Evolutionary conservation across 2,888 invertebrate species (phyloP).

Genomic region (Andrena marginata): DNA sequence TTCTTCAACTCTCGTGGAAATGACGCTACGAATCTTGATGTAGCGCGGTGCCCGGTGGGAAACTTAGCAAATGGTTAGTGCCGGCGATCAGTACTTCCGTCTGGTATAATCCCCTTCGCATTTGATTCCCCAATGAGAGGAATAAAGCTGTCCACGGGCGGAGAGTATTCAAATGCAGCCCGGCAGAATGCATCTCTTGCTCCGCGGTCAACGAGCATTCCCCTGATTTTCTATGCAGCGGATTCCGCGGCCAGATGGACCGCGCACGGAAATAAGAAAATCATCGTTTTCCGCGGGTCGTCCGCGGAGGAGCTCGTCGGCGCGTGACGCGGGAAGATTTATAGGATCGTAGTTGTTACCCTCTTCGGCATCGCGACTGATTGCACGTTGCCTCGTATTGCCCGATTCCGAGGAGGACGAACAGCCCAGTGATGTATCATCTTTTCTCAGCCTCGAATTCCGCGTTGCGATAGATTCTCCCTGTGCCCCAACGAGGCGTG

Average conservation of each 20-base stretch:
- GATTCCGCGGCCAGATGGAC: neutral
- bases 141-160: slow-evolving; percentile 7
- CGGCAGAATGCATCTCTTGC: neutral
- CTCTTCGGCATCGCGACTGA: slow-evolving; percentile 41
- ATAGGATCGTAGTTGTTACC: slow-evolving; percentile 55
- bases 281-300: slow-evolving; percentile 40
- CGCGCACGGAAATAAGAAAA: slow-evolving; percentile 45
- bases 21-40: too few relatives aligned
- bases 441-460: neutral
- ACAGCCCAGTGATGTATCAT: neutral
- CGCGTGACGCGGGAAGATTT: slow-evolving; percentile 54
- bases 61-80: slow-evolving; percentile 18
- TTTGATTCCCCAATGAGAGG: slow-evolving; percentile 14
- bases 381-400: slow-evolving; percentile 24
- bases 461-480: neutral
- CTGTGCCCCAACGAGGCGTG: neutral
- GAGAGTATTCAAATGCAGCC: slow-evolving; percentile 21
- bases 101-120: slow-evolving; percentile 11
- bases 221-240: slow-evolving; percentile 29
- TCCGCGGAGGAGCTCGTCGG: slow-evolving; percentile 28
- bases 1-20: too few relatives aligned
- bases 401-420: neutral
- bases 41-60: too few relatives aligned
- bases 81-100: neutral
- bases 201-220: slow-evolving; percentile 9